Evolutionary conservation across 1,140 invertebrate genomes (phyloP), one percentile per base, ranked within the genome.

Genomic region (Cephus cinctus): DNA sequence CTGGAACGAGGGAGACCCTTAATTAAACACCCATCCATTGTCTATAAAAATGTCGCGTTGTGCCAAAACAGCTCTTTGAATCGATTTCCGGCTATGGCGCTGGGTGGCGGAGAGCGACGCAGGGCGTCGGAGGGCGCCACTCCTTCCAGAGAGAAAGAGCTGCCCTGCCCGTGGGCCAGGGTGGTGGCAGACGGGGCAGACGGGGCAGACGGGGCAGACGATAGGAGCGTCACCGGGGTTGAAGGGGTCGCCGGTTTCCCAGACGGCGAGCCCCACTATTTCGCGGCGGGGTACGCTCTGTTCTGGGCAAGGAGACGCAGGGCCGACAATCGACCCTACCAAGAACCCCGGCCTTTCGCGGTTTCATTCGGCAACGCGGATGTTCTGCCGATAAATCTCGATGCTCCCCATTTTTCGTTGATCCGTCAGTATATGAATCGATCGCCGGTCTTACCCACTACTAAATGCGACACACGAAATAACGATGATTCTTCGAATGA

Each of bases 11-110:
- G 27, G 27, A 2, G 12, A 12, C 34, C 34, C 34, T 36, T 36
- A 36, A 36, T 36, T 36, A 36, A 36, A 36, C 34, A 36, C 34
- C 34, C 34, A 36, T 36, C 34, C 34, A 36, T 36, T 36, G 34
- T 36, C 34, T 36, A 36, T 36, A 36, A 36, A 36, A 36, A 36
- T 36, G 34, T 36, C 34, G 34, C 34, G 8, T 36, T 36, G 34
- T 36, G 34, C 34, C 34, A 36, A 36, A 36, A 36, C 34, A 36
- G 34, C 34, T 36, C 34, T 36, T 36, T 36, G 34, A 36, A 36
- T 36, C 34, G 34, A 36, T 36, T 36, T 36, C 34, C 34, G 34
- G 4, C 34, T n/a, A n/a, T n/a, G 34, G 19, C 34, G 34, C 34
- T 12, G 19, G 8, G 27, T 12, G 27, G 8, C 34, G 34, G 11